A percentile compares a stretch with the other conserved stretches of the same genome.
These are phyloP conservation scores for Drosophila repleta DNA, from an alignment of 1,140 invertebrate genomes.

Conservation along the genomic window DNA sequence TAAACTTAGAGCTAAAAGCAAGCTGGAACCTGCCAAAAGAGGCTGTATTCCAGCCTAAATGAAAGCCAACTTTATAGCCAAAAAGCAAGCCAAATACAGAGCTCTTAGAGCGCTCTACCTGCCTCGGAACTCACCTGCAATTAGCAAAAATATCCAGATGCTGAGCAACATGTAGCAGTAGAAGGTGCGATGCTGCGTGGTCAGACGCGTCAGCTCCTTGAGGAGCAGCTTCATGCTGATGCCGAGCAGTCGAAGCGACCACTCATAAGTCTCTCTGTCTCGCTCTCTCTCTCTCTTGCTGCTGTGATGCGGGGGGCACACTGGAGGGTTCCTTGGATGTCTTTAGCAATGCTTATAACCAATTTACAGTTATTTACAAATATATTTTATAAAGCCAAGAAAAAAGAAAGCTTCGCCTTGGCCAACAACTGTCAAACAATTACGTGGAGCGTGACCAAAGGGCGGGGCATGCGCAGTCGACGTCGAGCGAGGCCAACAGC, in stretches of 20 bases:
- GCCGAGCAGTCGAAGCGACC: constrained; percentile 24
- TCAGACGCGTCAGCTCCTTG: constrained; percentile 87
- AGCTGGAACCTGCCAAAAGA: too few species aligned
- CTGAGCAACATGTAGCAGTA: constrained; percentile 91
- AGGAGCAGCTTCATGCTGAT: constrained; percentile 82
- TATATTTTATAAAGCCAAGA: too few species aligned
- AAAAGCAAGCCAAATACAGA: too few species aligned
- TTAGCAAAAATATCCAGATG: constrained; percentile 90
- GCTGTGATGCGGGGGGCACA: constrained; percentile 33
- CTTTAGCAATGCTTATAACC: too few species aligned
- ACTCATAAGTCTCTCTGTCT: constrained; percentile 8
- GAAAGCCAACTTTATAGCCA: too few species aligned
- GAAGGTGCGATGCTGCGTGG: constrained; percentile 89
- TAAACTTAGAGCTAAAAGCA: too few species aligned
- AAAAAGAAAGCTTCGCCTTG: constrained; percentile 11
- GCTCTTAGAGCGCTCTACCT: neutral
- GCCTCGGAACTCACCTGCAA: constrained; percentile 86
- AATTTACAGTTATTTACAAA: too few species aligned
- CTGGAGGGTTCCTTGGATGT: constrained; percentile 43
- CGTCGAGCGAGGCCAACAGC: neutral
- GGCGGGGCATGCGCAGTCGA: constrained; percentile 57
- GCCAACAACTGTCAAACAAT: constrained; percentile 55
- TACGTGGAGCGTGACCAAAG: constrained; percentile 63
- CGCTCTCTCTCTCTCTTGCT: neutral
- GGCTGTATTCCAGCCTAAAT: too few species aligned